Evolutionary conservation across 2,797 vertebrate species (phyloP).

Genomic region (Gallinago stenura): DNA sequence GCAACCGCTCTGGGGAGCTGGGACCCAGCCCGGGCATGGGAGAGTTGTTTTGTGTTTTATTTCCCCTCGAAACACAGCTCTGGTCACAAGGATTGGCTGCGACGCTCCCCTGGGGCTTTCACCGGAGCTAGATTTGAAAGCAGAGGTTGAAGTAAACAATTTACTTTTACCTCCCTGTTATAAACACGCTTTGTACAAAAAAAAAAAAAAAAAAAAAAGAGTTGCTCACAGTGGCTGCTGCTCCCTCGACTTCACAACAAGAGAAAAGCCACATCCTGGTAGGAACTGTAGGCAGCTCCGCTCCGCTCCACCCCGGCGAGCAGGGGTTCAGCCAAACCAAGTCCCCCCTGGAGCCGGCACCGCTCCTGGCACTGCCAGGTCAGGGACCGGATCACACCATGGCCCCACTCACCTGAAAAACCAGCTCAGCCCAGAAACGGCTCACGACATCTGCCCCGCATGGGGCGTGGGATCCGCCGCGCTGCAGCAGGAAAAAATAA

Average conservation of each 20-base stretch:
- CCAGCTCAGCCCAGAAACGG: constrained; percentile 19
- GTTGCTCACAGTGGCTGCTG: background rate
- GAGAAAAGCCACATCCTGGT: constrained; percentile 55
- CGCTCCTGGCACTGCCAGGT: accelerated
- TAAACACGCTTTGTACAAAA: background rate
- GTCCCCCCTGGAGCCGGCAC: background rate
- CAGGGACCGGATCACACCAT: accelerated
- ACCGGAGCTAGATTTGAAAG: background rate
- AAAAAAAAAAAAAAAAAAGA: background rate
- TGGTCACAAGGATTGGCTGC: background rate
- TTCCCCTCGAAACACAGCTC: background rate
- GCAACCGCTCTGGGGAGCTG: background rate
- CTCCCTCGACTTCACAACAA: background rate
- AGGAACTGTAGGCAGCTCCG: background rate
- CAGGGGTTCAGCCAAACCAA: background rate
- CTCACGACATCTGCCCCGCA: constrained; percentile 52
- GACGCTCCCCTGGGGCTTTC: background rate
- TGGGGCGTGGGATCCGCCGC: background rate
- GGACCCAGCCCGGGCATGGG: background rate
- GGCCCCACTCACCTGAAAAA: constrained; percentile 52
- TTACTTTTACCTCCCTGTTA: background rate
- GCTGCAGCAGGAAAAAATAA: constrained; percentile 58
- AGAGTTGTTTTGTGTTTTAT: background rate
- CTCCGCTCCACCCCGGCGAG: background rate
- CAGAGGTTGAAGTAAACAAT: background rate